Conservation (phyloP, 2,888 invertebrate genomes). For the Deilephila porcellus region DNA sequence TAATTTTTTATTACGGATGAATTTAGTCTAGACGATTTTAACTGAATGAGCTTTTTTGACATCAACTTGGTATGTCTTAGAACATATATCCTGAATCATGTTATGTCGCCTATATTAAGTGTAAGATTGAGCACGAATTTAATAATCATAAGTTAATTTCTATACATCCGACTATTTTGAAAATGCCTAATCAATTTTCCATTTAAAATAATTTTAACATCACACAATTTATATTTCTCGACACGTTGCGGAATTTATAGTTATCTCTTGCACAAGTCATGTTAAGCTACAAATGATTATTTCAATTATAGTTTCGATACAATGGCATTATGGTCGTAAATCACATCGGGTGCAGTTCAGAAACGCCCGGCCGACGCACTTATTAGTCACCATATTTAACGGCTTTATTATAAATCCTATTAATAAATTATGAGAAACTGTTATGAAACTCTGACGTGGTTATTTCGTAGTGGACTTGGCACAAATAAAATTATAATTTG, state of each 20-base stretch:
- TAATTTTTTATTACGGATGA: not conserved
- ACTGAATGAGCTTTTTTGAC: too few relatives aligned
- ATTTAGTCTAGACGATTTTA: not conserved
- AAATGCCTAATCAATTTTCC: not conserved
- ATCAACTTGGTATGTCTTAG: not conserved
- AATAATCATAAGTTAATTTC: too few relatives aligned
- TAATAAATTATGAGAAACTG: conserved; percentile 5
- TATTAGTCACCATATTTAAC: conserved; percentile 19
- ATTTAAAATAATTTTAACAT: not conserved
- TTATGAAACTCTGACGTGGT: conserved; percentile 8
- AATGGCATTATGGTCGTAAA: conserved; percentile 15
- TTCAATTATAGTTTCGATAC: conserved; percentile 19
- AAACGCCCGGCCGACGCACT: not conserved
- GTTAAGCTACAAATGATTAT: conserved; percentile 8
- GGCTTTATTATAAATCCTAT: conserved; percentile 9
- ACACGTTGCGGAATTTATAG: conserved; percentile 5
- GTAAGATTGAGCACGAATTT: too few relatives aligned
- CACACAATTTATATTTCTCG: conserved; percentile 29
- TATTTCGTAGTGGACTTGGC: not conserved
- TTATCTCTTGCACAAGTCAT: conserved; percentile 8
- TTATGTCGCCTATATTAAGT: too few relatives aligned
- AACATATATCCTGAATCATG: not conserved
- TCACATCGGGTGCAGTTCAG: not conserved
- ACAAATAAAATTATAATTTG: not conserved
- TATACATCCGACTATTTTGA: too few relatives aligned